phyloP scores from a whole-genome alignment of 23 tunicate species.

The Corella eumyota region DNA sequence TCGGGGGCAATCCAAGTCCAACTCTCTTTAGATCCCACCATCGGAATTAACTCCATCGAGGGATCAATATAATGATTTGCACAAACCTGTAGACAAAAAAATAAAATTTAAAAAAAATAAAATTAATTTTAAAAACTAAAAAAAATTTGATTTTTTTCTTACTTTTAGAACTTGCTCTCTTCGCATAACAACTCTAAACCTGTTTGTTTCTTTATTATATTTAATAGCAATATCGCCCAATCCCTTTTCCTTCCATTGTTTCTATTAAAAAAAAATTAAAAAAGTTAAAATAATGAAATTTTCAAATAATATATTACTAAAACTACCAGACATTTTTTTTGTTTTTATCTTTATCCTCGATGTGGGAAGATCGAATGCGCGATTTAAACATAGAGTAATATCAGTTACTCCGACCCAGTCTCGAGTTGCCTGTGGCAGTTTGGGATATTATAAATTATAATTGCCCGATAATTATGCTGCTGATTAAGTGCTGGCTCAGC shows the following conservation, averaged over 20 bases:
- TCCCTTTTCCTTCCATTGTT: slow-evolving; percentile 94
- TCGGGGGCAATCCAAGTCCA: slow-evolving; percentile 79
- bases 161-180: slow-evolving; percentile 90
- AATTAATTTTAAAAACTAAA: not conserved
- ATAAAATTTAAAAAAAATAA: not conserved
- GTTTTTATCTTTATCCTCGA: too few species aligned
- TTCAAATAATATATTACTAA: not conserved
- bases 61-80: slow-evolving; percentile 77
- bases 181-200: slow-evolving; percentile 74
- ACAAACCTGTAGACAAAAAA: slow-evolving; percentile 51
- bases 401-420: too few species aligned
- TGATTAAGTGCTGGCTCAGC: too few species aligned
- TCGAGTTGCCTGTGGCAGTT: too few species aligned
- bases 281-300: not conserved
- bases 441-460: too few species aligned
- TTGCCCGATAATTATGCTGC: too few species aligned
- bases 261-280: slow-evolving; percentile 3
- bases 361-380: too few species aligned
- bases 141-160: not conserved
- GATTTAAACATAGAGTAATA: too few species aligned
- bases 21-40: slow-evolving; percentile 27
- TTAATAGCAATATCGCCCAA: slow-evolving; percentile 72
- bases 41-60: slow-evolving; percentile 34
- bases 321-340: too few species aligned
- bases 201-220: slow-evolving; percentile 13